Base-by-base conservation (phyloP, 1,140 invertebrate species). In the Drosophila gunungcola region DNA sequence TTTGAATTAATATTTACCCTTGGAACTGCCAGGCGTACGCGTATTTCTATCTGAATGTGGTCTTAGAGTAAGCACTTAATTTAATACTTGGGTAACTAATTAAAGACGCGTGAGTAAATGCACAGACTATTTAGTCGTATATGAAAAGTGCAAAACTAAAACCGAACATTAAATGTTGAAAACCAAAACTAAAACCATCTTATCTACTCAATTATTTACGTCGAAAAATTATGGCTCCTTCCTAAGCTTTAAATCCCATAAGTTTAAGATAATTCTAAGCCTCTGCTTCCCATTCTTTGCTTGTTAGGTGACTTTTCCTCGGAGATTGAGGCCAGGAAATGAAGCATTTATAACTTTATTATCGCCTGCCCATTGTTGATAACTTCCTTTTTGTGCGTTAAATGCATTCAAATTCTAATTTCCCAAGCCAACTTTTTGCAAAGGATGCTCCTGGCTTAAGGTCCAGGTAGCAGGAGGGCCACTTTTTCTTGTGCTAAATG, bases 321-420 rank as follows among this genome's bases (percentile, higher is more conserved):
- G 16, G 11, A 34, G 42, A 34, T 36, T 38, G 7, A 27, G 27
- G 21, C 32, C 11, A 42, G 36, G 63, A 32, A 69, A 69, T 41
- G 64, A 70, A 70, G 21, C 64, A 70, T 70, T 69, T 57, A 70
- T 70, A 70, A 67, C 73, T 65, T 62, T 65, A 61, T 74, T 83
- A 49, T 73, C 64, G 62, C 53, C 48, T 68, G 72, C 41, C 57
- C 70, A 49, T 78, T 73, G 57, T 74, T 52, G 51, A 49, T 70
- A 70, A 70, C 43, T 57, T 72, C 36, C 42, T 48, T 55, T 61
- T 52, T 70, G 60, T 63, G 53, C 56, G 73, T 85, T 85, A 75
- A 80, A 78, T 88, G 75, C 79, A 86, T 88, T 86, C 70, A 88
- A 86, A 86, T 88, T 86, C 79, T 79, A 86, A 86, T 88, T 88